Conservation (phyloP, 2,113 vertebrate species). For the Albula glossodonta region DNA sequence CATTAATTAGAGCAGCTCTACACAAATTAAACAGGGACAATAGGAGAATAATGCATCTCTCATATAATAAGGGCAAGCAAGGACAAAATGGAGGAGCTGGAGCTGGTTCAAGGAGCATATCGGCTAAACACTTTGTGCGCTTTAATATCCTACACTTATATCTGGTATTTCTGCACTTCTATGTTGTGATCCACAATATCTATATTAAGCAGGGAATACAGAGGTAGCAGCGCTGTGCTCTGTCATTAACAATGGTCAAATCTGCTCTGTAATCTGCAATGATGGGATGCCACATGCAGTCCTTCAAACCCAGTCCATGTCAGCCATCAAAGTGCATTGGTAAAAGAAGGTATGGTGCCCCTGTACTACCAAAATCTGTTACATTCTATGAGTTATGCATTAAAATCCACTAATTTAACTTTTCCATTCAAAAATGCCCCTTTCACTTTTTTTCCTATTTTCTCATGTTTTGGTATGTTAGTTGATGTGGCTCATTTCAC, state of each 20-base stretch:
- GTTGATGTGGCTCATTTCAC: too few relatives aligned
- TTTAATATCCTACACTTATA: background rate
- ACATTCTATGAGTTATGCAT: too few relatives aligned
- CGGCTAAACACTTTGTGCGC: background rate
- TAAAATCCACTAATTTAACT: too few relatives aligned
- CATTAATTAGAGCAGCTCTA: background rate
- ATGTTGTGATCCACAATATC: background rate
- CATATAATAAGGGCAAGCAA: background rate
- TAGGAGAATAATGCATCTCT: background rate
- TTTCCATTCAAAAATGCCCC: too few relatives aligned
- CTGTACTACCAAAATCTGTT: too few relatives aligned
- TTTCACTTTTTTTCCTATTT: too few relatives aligned
- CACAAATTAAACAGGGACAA: background rate
- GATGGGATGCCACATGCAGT: background rate
- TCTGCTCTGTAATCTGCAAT: background rate
- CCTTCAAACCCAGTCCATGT: background rate
- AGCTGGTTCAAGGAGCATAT: background rate
- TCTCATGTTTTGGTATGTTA: too few relatives aligned
- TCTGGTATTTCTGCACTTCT: background rate
- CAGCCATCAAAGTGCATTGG: background rate
- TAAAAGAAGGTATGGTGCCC: too few relatives aligned
- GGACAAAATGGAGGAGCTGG: background rate
- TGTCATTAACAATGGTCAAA: background rate
- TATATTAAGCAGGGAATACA: background rate
- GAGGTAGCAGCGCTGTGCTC: background rate